A percentile compares a stretch with the other conserved stretches of the same genome.
These are phyloP conservation scores for Lota lota DNA, from an alignment of 2,113 vertebrate species.

Conservation along the genomic window DNA sequence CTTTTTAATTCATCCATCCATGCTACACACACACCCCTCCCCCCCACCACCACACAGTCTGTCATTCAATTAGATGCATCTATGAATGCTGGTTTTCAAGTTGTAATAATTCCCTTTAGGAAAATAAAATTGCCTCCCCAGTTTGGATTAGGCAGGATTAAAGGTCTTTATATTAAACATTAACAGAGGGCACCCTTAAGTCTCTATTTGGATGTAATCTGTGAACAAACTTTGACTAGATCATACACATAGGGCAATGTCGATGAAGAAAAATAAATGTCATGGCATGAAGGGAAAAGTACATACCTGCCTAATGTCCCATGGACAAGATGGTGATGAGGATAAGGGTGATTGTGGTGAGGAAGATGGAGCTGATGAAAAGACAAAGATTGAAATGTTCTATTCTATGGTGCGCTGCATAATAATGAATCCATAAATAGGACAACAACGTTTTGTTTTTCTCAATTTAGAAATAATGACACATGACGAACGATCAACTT, in stretches of 20 bases:
- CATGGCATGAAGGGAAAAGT: not conserved
- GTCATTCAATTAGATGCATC: slow-evolving; percentile 19
- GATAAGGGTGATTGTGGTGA: slow-evolving; percentile 41
- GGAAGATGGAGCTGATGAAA: slow-evolving; percentile 24
- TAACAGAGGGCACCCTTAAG: not conserved
- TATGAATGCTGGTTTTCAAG: slow-evolving; percentile 35
- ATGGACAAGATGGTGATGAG: slow-evolving; percentile 32
- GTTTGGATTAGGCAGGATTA: not conserved
- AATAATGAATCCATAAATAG: slow-evolving; percentile 12
- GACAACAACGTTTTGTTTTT: no score
- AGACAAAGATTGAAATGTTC: slow-evolving; percentile 34
- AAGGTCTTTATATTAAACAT: not conserved
- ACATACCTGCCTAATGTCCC: no score
- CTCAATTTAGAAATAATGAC: no score
- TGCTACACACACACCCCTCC: not conserved
- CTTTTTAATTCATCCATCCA: slow-evolving; percentile 5
- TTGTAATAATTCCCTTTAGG: slow-evolving; percentile 18
- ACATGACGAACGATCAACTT: no score
- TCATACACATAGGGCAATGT: not conserved
- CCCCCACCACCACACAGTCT: not conserved
- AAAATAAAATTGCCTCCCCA: not conserved
- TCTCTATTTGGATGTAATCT: not conserved
- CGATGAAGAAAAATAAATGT: not conserved
- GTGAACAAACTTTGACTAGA: not conserved
- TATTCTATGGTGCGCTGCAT: slow-evolving; percentile 22